phyloP scores from a whole-genome alignment of 2,113 vertebrate species.

The Phaethon lepturus region DNA sequence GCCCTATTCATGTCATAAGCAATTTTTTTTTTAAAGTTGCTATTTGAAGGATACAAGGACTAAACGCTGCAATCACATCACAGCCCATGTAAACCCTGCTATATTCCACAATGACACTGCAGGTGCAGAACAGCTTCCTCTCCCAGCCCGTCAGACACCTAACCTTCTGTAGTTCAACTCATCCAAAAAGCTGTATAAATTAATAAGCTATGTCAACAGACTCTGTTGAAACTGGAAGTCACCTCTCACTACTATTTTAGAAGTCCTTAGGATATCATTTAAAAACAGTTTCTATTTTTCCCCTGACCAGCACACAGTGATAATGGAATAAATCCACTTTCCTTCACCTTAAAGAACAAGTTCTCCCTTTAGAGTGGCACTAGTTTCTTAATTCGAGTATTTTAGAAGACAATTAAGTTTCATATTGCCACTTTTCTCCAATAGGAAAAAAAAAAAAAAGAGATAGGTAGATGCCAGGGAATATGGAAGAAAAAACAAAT shows the following conservation, averaged over 20 bases:
- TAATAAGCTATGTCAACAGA: neutral
- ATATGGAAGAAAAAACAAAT: neutral
- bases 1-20: neutral
- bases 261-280: neutral
- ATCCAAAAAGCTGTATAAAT: neutral
- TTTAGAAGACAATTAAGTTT: neutral
- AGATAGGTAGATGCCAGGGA: neutral
- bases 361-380: neutral
- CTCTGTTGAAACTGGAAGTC: neutral
- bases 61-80: neutral
- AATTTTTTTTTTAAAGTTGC: neutral
- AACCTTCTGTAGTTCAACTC: neutral
- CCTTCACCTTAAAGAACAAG: neutral
- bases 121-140: neutral
- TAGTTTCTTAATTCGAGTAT: neutral
- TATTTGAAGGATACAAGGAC: neutral
- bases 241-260: neutral
- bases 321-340: neutral
- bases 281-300: neutral
- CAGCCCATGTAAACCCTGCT: neutral
- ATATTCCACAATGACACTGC: no score
- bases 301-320: neutral
- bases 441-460: neutral
- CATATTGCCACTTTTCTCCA: neutral
- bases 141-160: no score